These are phyloP conservation scores for Sebastes variabilis DNA, from an alignment of 2,797 vertebrate species.

Conservation along the genomic window DNA sequence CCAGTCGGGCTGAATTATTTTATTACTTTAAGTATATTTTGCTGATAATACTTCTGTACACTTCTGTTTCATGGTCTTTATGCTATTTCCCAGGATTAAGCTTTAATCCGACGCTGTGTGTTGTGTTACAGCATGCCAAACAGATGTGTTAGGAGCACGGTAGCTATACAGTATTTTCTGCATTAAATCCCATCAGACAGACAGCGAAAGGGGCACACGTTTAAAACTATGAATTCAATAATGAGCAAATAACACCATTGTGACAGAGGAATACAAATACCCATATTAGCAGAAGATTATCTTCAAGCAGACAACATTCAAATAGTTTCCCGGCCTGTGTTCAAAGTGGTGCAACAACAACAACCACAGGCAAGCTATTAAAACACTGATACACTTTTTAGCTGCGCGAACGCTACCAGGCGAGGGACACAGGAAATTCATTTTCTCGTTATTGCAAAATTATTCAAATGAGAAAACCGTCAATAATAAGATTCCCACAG, in stretches of 20 bases:
- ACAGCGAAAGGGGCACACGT: slow-evolving; percentile 12
- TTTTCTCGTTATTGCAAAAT: slow-evolving; percentile 77
- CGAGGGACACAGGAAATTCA: slow-evolving; percentile 65
- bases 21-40: not conserved
- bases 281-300: slow-evolving; percentile 70
- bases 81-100: slow-evolving; percentile 1
- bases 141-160: slow-evolving; percentile 1
- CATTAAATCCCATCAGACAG: slow-evolving; percentile 32
- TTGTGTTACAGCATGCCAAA: not conserved
- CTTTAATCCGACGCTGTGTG: not conserved
- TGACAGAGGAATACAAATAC: slow-evolving; percentile 62
- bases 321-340: slow-evolving; percentile 49
- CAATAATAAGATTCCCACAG: slow-evolving; percentile 74
- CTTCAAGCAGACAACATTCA: slow-evolving; percentile 59
- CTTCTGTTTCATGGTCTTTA: not conserved
- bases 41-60: not conserved
- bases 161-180: not conserved
- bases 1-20: not conserved
- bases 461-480: slow-evolving; percentile 80
- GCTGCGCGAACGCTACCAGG: slow-evolving; percentile 48
- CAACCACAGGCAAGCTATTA: slow-evolving; percentile 73
- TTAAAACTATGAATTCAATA: slow-evolving; percentile 56
- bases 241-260: slow-evolving; percentile 51
- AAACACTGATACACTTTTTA: slow-evolving; percentile 64
- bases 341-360: slow-evolving; percentile 66